Percentiles rank a stretch among this genome's conserved stretches.
Conservation (phyloP, 2,113 vertebrate genomes). For the Uria lomvia region DNA sequence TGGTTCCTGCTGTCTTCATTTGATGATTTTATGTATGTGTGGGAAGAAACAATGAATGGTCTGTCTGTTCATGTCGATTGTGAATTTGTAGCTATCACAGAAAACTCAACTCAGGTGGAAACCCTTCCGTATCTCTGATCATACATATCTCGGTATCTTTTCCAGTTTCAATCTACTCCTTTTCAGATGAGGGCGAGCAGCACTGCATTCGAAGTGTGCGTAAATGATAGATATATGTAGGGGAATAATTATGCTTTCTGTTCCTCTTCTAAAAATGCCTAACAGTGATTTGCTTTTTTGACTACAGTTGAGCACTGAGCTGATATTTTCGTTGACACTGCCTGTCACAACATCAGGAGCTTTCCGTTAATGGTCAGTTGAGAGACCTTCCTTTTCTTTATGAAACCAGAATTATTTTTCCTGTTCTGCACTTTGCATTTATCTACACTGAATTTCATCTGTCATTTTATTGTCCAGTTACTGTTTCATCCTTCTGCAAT, state of each 20-base stretch:
- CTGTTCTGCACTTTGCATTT: neutral
- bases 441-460: neutral
- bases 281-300: neutral
- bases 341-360: neutral
- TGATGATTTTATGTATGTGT: neutral
- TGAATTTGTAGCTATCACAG: neutral
- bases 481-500: neutral
- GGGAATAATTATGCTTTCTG: neutral
- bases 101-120: neutral
- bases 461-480: neutral
- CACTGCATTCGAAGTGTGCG: neutral
- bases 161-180: neutral
- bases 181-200: neutral
- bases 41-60: neutral
- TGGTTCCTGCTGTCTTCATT: neutral
- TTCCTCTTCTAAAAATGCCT: neutral
- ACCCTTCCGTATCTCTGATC: neutral
- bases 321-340: neutral
- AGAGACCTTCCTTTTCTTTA: neutral
- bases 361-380: neutral
- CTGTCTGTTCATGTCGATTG: neutral
- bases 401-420: neutral
- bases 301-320: neutral
- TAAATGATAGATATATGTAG: neutral
- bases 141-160: neutral